Evolutionary conservation across 2,888 invertebrate species (phyloP), one percentile per base, ranked within the genome.

Genomic region (Panzeria rudis): DNA sequence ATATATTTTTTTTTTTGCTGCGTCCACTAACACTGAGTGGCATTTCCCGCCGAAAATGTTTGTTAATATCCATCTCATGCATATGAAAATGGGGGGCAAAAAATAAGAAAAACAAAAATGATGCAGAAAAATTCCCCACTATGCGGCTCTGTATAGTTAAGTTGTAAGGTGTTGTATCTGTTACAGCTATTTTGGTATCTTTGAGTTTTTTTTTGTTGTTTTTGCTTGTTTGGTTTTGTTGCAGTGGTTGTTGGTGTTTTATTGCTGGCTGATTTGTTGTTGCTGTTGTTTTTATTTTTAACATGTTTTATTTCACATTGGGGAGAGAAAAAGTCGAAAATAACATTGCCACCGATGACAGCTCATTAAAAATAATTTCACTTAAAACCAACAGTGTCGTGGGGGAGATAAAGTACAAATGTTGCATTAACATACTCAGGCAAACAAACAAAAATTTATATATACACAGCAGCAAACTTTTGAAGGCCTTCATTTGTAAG

Each of bases 21-120:
- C 75, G 25, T 64, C 79, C 71, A 64, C 62, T 77, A 81, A 62
- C 44, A 77, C 81, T 81, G 81, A 81, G 77, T 85, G 84, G 84
- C 84, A 85, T 85, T 85, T 85, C 77, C 84, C 81, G 80, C 84
- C 81, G 81, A 85, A 84, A 85, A 85, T 81, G 32, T 81, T 73
- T 61, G 77, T 62, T 76, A 73, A 62, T 62, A 62, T 69, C 44
- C 52, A 54, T 47, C 20, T 41, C 41, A 68, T 56, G 72, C 54
- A 79, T 72, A 79, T 64, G 54, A 72, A 78, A 69, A 68, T 54
- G 50, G n/a, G 5, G n/a, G 3, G 52, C 7, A 52, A 8, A 23
- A 52, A 52, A 32, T 15, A 29, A 47, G 6, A 35, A 47, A n/a
- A 2, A 15, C 29, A 20, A 44, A 44, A 69, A 29, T 23, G 41